A percentile compares a stretch with the other conserved stretches of the same genome.
Conservation (phyloP, 1,140 invertebrate genomes). For the Nomia melanderi region DNA sequence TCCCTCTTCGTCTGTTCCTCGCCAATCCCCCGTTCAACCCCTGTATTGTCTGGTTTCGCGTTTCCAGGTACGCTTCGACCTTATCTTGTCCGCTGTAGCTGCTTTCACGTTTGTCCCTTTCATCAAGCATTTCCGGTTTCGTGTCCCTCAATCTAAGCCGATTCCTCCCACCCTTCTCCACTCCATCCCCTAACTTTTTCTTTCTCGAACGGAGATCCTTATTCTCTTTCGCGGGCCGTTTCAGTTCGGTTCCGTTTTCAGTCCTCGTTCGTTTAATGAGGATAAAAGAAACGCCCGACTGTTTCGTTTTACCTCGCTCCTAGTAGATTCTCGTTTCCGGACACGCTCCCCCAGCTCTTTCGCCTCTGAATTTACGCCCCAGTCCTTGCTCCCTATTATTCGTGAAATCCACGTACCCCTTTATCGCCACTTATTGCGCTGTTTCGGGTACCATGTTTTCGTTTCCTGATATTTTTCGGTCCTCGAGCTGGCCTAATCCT, state of each 20-base stretch:
- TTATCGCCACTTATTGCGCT: too few relatives aligned
- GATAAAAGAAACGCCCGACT: background rate
- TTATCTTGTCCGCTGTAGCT: background rate
- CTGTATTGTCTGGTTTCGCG: background rate
- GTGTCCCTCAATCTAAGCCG: background rate
- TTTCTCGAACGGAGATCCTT: background rate
- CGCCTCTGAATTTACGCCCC: background rate
- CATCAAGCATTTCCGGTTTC: background rate
- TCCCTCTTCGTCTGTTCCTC: background rate
- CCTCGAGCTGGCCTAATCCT: too few relatives aligned
- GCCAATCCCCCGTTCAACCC: background rate
- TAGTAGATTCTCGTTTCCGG: conserved; percentile 20
- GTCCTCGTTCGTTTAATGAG: conserved; percentile 13
- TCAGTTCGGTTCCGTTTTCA: conserved; percentile 1
- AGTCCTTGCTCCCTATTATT: conserved; percentile 6
- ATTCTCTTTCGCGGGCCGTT: background rate
- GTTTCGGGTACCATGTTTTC: too few relatives aligned
- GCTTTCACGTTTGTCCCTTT: background rate
- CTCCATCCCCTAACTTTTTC: too few relatives aligned
- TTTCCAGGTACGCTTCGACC: background rate
- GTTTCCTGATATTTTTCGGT: too few relatives aligned
- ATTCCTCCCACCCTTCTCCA: background rate
- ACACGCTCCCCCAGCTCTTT: background rate
- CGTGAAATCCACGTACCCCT: background rate
- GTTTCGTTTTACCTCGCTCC: background rate